These are phyloP conservation scores for Pelagia noctiluca DNA, from an alignment of 30 jellyfish, hydroid and myxozoan genomes.

Conservation along the genomic window DNA sequence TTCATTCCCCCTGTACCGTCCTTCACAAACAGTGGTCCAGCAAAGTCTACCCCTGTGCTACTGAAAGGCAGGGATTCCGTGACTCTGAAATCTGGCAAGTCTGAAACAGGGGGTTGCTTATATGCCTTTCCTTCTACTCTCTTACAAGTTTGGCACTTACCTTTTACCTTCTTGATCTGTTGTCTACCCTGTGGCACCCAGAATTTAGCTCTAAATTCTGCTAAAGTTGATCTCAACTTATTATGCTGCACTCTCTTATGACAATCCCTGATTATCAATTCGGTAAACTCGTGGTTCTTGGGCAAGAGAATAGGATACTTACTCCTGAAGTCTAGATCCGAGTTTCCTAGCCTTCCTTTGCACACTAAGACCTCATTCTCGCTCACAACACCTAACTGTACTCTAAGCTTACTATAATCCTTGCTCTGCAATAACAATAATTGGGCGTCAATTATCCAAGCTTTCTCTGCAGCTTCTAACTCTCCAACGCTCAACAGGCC, in stretches of 20 bases:
- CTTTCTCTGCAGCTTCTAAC: conserved; percentile 56
- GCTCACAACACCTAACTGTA: conserved; percentile 52
- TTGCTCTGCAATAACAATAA: conserved; percentile 15
- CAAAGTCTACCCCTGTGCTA: conserved; percentile 66
- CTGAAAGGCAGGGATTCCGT: conserved; percentile 52
- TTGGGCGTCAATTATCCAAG: conserved; percentile 54
- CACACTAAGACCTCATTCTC: conserved; percentile 54
- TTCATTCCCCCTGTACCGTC: conserved; percentile 51
- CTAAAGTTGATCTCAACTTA: conserved; percentile 60
- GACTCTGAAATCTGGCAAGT: conserved; percentile 60
- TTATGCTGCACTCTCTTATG: conserved; percentile 70
- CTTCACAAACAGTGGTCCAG: conserved; percentile 68
- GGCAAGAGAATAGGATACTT: conserved; percentile 59
- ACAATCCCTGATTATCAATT: conserved; percentile 52
- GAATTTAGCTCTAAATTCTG: conserved; percentile 61
- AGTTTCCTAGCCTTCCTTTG: conserved; percentile 55
- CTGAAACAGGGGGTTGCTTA: conserved; percentile 39
- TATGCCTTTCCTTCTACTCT: conserved; percentile 43
- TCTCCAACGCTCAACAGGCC: conserved; percentile 55
- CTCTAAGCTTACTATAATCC: conserved; percentile 17
- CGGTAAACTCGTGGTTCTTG: conserved; percentile 51
- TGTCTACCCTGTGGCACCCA: conserved; percentile 80
- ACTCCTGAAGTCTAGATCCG: conserved; percentile 65
- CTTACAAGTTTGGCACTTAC: conserved; percentile 27
- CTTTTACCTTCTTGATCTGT: conserved; percentile 57